phyloP scores from a whole-genome alignment of 2,888 invertebrate species.

The Trissoscelio sp. region DNA sequence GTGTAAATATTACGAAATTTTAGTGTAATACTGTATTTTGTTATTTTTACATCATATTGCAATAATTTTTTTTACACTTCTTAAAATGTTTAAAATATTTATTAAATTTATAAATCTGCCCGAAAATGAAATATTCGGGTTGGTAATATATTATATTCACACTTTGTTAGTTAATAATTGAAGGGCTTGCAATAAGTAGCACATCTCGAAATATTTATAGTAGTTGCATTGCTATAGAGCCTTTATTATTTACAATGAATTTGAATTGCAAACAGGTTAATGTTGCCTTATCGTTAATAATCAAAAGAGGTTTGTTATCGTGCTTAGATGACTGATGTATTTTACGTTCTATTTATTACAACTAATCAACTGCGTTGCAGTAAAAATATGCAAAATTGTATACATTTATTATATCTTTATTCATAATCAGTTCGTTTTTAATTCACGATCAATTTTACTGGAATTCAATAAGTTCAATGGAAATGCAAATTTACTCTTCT shows the following conservation, averaged over 20 bases:
- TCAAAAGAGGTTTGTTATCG: conserved; percentile 1
- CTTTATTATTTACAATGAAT: conserved; percentile 4
- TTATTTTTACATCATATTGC: too few relatives aligned
- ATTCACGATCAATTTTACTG: neutral
- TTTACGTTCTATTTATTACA: neutral
- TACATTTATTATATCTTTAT: too few relatives aligned
- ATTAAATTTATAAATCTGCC: too few relatives aligned
- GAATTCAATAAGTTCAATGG: neutral
- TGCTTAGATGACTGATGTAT: neutral
- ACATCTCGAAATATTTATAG: conserved; percentile 3
- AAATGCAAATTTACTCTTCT: conserved; percentile 4
- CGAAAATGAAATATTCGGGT: too few relatives aligned
- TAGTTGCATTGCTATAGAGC: neutral
- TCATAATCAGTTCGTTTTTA: conserved; percentile 14
- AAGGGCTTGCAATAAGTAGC: conserved; percentile 11
- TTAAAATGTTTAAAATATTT: too few relatives aligned
- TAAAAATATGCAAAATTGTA: too few relatives aligned
- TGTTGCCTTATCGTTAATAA: conserved; percentile 7
- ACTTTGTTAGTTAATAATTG: conserved; percentile 18
- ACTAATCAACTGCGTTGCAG: too few relatives aligned
- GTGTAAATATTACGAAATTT: too few relatives aligned
- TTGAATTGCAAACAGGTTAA: neutral
- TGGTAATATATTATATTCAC: conserved; percentile 12
- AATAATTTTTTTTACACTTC: too few relatives aligned
- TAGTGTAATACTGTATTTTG: too few relatives aligned